Evolutionary conservation across 2,888 invertebrate genomes (phyloP), one percentile per base, ranked within the genome.

Genomic region (Punctoribates punctum): DNA sequence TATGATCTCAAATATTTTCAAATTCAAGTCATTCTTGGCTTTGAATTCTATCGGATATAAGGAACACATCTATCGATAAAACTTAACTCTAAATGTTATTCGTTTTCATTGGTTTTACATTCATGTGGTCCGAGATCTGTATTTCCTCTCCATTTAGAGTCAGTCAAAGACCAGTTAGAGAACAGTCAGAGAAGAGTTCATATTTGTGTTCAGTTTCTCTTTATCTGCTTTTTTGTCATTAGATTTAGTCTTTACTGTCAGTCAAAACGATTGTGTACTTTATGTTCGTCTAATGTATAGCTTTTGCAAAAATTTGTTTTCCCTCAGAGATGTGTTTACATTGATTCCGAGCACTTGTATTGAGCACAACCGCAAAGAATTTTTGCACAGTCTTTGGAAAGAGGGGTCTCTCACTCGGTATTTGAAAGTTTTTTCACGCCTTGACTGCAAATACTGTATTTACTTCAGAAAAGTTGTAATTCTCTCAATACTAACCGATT

Each of bases 241-340:
- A 70, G 23, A 70, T 70, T 42, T 70, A n/a, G 6, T 42, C 46
- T 42, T 8, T 70, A 23, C 17, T 70, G 70, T 70, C 70, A 70
- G 42, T 70, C 70, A 70, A 70, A 62, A 38, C 46, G 20, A 29
- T 70, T 70, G 70, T 70, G 70, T 70, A 38, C 42, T 42, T 70
- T 70, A n/a, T 70, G 70, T 70, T 70, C 70, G 23, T 70, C 46
- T 42, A 70, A 42, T 70, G 70, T 13, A 38, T 70, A n/a, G 70
- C 70, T 70, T 70, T 70, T 70, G 5, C 27, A 70, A 70, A 70
- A 70, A 42, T 70, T 70, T 70, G 70, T 70, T 70, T 70, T 70
- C 13, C 23, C 23, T 29, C n/a, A 15, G 2, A 38, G n/a, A 42
- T 70, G 70, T 70, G 70, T 70, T 70, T 70, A 70, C 70, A 70